A percentile compares a stretch with the other conserved stretches of the same genome.
phyloP scores from a whole-genome alignment of 2,888 invertebrate species.

The Athrips mouffetella region DNA sequence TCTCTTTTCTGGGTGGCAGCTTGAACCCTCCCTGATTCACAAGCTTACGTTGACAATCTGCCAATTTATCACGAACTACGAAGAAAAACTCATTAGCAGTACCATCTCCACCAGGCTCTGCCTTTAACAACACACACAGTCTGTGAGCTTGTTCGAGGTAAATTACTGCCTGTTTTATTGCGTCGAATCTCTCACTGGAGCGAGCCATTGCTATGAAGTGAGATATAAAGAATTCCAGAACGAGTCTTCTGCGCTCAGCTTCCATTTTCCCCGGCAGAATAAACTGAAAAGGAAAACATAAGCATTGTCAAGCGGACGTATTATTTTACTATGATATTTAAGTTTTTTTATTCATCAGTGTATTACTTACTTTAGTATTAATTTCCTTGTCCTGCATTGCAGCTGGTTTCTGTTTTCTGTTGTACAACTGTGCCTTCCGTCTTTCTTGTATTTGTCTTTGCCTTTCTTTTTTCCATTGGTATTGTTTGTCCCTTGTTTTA shows the following conservation, averaged over 20 bases:
- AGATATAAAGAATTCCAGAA: conserved; percentile 84
- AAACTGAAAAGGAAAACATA: conserved; percentile 55
- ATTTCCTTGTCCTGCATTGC: conserved; percentile 67
- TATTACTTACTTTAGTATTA: conserved; percentile 72
- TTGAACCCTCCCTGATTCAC: conserved; percentile 61
- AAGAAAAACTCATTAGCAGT: conserved; percentile 76
- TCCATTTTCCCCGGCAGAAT: conserved; percentile 73
- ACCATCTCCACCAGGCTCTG: conserved; percentile 74
- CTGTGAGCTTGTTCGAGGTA: conserved; percentile 85
- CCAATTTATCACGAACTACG: conserved; percentile 74
- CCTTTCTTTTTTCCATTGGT: conserved; percentile 67
- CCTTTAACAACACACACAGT: conserved; percentile 79
- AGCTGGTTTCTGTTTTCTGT: conserved; percentile 48
- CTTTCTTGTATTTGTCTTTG: conserved; percentile 59
- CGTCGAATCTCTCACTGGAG: conserved; percentile 79
- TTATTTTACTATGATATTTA: background rate
- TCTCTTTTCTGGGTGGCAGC: conserved; percentile 57
- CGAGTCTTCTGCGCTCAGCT: conserved; percentile 76
- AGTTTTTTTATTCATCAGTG: background rate
- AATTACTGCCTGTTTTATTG: conserved; percentile 79
- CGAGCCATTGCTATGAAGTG: conserved; percentile 85
- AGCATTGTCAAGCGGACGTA: background rate
- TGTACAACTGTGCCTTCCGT: conserved; percentile 45
- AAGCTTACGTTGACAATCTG: conserved; percentile 63
- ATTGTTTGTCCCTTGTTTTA: conserved; percentile 73